Evolutionary conservation across 2,797 vertebrate species (phyloP).

Genomic region (Bucorvus abyssinicus): DNA sequence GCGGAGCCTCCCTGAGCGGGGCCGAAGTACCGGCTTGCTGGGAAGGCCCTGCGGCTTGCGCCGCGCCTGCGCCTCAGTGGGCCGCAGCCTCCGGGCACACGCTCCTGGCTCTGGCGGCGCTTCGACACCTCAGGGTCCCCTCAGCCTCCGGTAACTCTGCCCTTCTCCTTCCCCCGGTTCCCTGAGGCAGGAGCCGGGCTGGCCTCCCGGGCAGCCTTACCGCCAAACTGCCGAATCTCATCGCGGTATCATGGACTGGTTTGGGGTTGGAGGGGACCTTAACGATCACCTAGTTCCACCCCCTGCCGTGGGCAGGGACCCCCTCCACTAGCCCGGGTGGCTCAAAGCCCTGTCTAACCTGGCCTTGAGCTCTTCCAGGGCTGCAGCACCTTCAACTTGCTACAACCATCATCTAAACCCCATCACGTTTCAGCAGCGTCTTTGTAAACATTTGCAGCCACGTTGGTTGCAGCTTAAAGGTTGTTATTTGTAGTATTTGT

Average conservation of each 20-base stretch:
- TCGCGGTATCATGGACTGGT: not conserved
- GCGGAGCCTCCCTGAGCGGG: not conserved
- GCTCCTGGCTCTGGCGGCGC: not conserved
- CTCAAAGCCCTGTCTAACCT: not conserved
- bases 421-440: fast-evolving
- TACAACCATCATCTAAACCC: not conserved
- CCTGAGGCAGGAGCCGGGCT: not conserved
- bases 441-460: not conserved
- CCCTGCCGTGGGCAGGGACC: not conserved
- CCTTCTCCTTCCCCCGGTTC: not conserved
- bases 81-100: not conserved
- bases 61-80: not conserved
- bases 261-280: not conserved
- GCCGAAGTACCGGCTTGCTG: not conserved
- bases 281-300: not conserved
- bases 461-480: not conserved
- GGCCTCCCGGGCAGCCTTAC: not conserved
- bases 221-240: not conserved
- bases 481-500: not conserved
- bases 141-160: not conserved
- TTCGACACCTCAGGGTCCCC: no score
- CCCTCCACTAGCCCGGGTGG: not conserved
- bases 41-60: not conserved
- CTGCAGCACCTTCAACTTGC: not conserved
- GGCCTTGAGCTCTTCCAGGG: not conserved